A percentile compares a stretch with the other conserved stretches of the same genome.
Conservation (phyloP, 2,113 vertebrate species). For the Anseranas semipalmata region DNA sequence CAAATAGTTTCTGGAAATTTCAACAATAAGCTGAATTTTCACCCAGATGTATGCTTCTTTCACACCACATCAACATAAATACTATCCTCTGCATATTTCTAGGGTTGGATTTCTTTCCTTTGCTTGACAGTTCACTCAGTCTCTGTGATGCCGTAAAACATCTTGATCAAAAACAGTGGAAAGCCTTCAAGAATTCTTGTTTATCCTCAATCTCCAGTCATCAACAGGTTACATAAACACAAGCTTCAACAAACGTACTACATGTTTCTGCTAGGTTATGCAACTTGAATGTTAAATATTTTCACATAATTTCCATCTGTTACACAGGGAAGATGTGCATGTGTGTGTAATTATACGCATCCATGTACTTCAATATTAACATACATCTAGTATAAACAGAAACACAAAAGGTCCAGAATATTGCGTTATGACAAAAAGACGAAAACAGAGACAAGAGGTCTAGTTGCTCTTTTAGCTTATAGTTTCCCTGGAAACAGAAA, state of each 20-base stretch:
- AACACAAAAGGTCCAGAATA: too few species aligned
- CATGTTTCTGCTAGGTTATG: not conserved
- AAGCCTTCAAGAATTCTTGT: not conserved
- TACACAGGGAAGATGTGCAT: fast-evolving
- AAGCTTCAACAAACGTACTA: not conserved
- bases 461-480: not conserved
- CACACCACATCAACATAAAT: not conserved
- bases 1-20: not conserved
- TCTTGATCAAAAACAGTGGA: not conserved
- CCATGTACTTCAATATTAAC: too few species aligned
- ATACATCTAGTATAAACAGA: not conserved
- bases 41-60: not conserved
- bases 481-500: not conserved
- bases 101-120: not conserved
- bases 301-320: not conserved
- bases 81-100: not conserved
- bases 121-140: not conserved
- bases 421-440: not conserved
- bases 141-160: not conserved
- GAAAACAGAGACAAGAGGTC: not conserved
- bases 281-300: not conserved
- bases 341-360: not conserved
- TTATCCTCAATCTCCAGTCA: not conserved
- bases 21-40: not conserved
- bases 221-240: not conserved